These are phyloP conservation scores for Labia minor DNA, from an alignment of 2,888 invertebrate genomes.

Conservation along the genomic window DNA sequence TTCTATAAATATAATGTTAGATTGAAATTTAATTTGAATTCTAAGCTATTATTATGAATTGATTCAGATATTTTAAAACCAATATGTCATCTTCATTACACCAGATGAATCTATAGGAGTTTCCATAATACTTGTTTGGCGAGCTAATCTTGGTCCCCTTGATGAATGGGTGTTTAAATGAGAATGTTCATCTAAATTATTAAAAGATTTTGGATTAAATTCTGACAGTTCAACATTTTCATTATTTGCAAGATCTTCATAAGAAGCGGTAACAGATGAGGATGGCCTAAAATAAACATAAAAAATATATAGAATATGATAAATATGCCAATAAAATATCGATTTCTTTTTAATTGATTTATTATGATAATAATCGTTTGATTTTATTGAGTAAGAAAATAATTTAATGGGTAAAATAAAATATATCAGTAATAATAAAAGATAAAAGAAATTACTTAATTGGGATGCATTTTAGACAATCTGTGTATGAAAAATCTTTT, in stretches of 20 bases:
- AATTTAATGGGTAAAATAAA: no score
- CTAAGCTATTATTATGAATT: no score
- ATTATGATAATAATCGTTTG: no score
- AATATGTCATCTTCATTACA: conserved; percentile 73
- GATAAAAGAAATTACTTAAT: conserved; percentile 49
- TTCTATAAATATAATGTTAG: no score
- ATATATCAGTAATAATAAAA: no score
- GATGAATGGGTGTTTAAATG: conserved; percentile 31
- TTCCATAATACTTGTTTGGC: conserved; percentile 71
- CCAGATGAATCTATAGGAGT: conserved; percentile 70
- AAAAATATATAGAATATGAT: not conserved
- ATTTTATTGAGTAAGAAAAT: no score
- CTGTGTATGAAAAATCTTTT: conserved; percentile 64
- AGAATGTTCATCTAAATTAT: not conserved
- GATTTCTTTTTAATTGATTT: no score
- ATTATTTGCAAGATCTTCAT: conserved; percentile 60
- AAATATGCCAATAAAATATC: no score
- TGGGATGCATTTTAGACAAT: conserved; percentile 62
- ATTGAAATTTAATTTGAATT: no score
- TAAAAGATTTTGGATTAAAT: conserved; percentile 1
- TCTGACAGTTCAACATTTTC: conserved; percentile 36
- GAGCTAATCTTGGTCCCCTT: conserved; percentile 58
- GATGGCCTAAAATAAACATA: conserved; percentile 30
- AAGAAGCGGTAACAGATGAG: conserved; percentile 47
- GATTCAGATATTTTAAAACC: conserved; percentile 63